Percentiles rank a stretch among this genome's conserved stretches.
phyloP scores from a whole-genome alignment of 2,113 vertebrate genomes.

The Nicator chloris region DNA sequence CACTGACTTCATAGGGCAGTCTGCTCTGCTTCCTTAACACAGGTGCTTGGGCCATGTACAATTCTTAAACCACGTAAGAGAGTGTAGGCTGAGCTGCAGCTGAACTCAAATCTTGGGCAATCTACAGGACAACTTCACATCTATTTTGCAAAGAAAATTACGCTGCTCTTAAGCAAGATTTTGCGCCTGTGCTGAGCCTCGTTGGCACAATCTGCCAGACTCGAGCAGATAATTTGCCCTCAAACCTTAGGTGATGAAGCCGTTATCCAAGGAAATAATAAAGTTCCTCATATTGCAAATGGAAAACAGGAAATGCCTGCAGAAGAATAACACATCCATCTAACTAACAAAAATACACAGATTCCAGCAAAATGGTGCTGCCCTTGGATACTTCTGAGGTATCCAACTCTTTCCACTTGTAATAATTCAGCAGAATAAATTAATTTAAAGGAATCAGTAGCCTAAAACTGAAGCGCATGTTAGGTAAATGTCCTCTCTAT shows the following conservation, averaged over 20 bases:
- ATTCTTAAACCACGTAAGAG: background rate
- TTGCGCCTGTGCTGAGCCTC: background rate
- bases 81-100: background rate
- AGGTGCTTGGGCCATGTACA: background rate
- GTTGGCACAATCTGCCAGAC: background rate
- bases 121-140: background rate
- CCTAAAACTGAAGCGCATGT: background rate
- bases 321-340: background rate
- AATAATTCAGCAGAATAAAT: background rate
- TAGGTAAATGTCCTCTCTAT: background rate
- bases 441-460: background rate
- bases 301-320: background rate
- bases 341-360: background rate
- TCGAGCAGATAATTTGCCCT: background rate
- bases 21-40: background rate
- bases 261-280: background rate
- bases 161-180: background rate
- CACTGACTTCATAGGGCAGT: background rate
- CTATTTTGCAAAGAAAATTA: background rate
- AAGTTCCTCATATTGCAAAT: background rate
- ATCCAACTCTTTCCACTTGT: background rate
- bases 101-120: background rate
- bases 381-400: background rate
- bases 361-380: background rate
- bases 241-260: background rate